Evolutionary conservation across 64 coral and sea anemone species (phyloP).

Genomic region (Trachythela sp.): DNA sequence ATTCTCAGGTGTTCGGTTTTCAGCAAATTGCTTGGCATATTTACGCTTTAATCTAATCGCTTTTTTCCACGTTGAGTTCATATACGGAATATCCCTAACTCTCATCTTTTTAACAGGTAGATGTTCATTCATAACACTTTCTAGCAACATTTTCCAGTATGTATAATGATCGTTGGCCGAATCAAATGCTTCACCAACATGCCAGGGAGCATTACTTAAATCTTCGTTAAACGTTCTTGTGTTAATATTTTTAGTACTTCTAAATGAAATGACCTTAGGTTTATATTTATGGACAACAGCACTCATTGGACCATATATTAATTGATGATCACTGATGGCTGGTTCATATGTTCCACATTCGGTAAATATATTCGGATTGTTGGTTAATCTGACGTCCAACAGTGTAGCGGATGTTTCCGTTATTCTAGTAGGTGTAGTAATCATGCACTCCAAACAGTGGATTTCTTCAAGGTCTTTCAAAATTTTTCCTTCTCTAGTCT

Average conservation of each 20-base stretch:
- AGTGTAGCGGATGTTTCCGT: neutral
- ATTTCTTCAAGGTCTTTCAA: constrained; percentile 36
- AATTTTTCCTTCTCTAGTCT: constrained; percentile 33
- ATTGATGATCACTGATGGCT: too few relatives aligned
- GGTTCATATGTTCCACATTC: too few relatives aligned
- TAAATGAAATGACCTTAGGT: constrained; percentile 3
- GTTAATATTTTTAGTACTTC: constrained; percentile 28
- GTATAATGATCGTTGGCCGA: constrained; percentile 6
- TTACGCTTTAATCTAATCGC: constrained; percentile 21
- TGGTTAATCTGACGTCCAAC: too few relatives aligned
- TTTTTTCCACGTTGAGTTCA: constrained; percentile 31
- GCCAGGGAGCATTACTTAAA: neutral
- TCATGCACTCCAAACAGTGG: neutral
- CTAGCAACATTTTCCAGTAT: constrained; percentile 11
- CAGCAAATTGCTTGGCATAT: constrained; percentile 26
- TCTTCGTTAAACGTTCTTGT: neutral
- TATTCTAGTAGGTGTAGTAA: neutral
- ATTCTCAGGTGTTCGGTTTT: neutral
- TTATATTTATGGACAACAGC: too few relatives aligned
- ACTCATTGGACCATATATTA: too few relatives aligned
- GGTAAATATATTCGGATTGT: neutral
- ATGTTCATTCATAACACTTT: constrained; percentile 5
- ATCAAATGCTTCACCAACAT: neutral
- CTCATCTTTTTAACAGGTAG: constrained; percentile 35
- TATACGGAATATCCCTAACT: constrained; percentile 27